Conservation (phyloP, 2,113 vertebrate genomes). For the Thalassoma bifasciatum region DNA sequence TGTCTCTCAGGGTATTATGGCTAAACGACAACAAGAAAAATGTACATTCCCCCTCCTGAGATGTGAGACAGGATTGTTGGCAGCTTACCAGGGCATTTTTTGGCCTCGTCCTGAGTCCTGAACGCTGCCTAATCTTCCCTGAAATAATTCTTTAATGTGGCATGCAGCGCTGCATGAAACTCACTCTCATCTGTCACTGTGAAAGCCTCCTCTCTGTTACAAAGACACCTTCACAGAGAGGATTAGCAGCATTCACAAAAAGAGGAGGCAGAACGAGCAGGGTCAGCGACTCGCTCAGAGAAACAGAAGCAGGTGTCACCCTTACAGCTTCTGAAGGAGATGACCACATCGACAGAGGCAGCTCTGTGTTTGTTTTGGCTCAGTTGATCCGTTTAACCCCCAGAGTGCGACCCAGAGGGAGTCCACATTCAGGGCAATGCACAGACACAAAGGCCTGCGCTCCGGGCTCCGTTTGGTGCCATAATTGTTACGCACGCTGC, state of each 20-base stretch:
- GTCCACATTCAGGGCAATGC: constrained; percentile 38
- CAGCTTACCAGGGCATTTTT: constrained; percentile 67
- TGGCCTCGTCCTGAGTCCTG: constrained; percentile 31
- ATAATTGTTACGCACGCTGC: constrained; percentile 51
- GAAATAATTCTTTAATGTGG: constrained; percentile 74
- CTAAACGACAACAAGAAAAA: constrained; percentile 47
- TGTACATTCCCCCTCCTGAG: constrained; percentile 45
- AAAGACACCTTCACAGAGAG: constrained; percentile 69
- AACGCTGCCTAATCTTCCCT: constrained; percentile 68
- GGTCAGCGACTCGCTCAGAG: constrained; percentile 47
- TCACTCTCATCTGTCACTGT: constrained; percentile 56
- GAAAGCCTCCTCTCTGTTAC: constrained; percentile 59
- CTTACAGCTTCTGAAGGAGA: constrained; percentile 49
- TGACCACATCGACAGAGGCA: constrained; percentile 43
- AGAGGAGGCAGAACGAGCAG: constrained; percentile 35
- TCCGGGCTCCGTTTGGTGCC: constrained; percentile 48
- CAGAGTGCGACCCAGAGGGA: constrained; percentile 35
- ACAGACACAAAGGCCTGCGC: constrained; percentile 50
- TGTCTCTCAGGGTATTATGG: constrained; percentile 51
- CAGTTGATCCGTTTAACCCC: constrained; percentile 57
- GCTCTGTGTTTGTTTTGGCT: constrained; percentile 68
- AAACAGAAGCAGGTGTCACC: constrained; percentile 63
- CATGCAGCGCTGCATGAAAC: constrained; percentile 64
- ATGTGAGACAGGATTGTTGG: constrained; percentile 63
- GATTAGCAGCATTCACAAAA: constrained; percentile 65